A percentile compares a stretch with the other conserved stretches of the same genome.
Conservation (phyloP, 2,113 vertebrate genomes). For the Myiozetetes cayanensis region DNA sequence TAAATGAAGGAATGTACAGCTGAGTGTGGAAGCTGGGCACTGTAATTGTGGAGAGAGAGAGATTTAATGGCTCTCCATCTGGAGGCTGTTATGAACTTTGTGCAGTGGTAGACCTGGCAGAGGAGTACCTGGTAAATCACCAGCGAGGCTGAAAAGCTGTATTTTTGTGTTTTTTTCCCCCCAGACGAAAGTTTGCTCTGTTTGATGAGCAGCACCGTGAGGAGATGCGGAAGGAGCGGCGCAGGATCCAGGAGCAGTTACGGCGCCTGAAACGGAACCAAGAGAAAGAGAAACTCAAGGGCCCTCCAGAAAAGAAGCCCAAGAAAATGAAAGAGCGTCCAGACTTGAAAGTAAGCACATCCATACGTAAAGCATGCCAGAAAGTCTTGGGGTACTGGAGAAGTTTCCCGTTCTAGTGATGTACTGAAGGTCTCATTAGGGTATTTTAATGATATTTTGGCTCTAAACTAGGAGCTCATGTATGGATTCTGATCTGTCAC, state of each 20-base stretch:
- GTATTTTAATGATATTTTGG: background rate
- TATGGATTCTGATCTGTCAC: background rate
- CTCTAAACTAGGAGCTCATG: background rate
- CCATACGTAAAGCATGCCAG: background rate
- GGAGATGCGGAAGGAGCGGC: constrained; percentile 95
- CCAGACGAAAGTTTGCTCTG: constrained; percentile 93
- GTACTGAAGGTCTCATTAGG: background rate
- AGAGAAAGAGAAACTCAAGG: constrained; percentile 95
- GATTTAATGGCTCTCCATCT: background rate
- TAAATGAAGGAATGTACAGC: background rate
- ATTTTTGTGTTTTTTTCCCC: too few relatives aligned
- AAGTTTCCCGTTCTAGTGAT: background rate
- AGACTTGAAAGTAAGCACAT: constrained; percentile 87
- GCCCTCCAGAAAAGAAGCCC: constrained; percentile 95
- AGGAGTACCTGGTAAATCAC: background rate
- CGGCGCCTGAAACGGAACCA: constrained; percentile 94
- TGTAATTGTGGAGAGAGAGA: background rate
- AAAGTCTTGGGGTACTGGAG: background rate
- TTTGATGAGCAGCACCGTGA: constrained; percentile 98
- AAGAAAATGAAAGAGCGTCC: constrained; percentile 98
- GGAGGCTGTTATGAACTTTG: background rate
- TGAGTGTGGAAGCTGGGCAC: rapidly evolving
- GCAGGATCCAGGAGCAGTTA: constrained; percentile 94
- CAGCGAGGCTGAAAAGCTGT: background rate
- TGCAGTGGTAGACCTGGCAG: background rate